Evolutionary conservation across 92 coral and sea anemone genomes (phyloP), one percentile per base, ranked within the genome.

Genomic region (Isaurus tuberculatus): DNA sequence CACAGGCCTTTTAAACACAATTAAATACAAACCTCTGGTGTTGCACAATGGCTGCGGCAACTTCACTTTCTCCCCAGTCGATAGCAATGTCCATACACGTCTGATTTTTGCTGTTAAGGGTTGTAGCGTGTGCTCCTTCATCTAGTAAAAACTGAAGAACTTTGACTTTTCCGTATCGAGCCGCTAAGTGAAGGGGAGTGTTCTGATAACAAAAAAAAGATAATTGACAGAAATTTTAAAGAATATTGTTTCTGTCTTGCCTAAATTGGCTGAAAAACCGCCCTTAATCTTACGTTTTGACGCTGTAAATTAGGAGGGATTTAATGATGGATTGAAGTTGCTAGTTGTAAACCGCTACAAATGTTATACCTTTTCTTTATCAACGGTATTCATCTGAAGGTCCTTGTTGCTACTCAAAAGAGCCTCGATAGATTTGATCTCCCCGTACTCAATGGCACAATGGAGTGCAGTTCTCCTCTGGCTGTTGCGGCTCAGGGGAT

Each of bases 41-140:
- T 73, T 87, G 82, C 17, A 93, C 87, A 13, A 93, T 90, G 48
- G 89, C 92, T 86, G 67, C 81, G 27, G 89, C 94, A 48, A 91
- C 97, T 48, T 70, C 73, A 25, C 58, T 65, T 29, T 90, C 77
- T 19, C 83, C 88, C 88, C 86, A 82, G 30, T 93, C 94, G 5
- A 93, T 87, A 40, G 97, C 97, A 42, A 83, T 74, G 65, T 93
- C 97, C 75, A 93, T 79, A 58, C 94, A 88, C 31, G 92, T 93
- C 90, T 66, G 61, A 32, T 83, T 23, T 8, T 67, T 61, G 29
- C 67, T 79, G 69, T 93, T 93, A 15, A 85, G 79, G 10, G 86
- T 85, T 5, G 93, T 37, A 33, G 89, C 81, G 29, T 91, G 85
- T 46, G 94, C 97, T 22, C 94, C 88, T 32, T 79, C 63, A 53